Evolutionary conservation across 35 echinoderm and acorn worm species (phyloP).

Genomic region (Strongylocentrotus purpuratus): DNA sequence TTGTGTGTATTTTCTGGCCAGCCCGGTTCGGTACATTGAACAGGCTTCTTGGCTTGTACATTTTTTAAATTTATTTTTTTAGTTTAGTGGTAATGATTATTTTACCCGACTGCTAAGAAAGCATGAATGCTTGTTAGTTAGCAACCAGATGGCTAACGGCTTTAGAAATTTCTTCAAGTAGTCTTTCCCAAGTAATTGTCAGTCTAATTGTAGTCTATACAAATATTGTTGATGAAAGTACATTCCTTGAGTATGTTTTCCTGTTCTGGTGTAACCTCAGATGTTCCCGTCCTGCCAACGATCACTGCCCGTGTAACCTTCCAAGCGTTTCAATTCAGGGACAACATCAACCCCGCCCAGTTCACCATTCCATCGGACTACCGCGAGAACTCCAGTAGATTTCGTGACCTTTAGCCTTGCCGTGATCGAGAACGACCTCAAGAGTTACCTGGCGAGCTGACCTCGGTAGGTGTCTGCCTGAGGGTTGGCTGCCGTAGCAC

Average conservation of each 20-base stretch:
- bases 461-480: neutral
- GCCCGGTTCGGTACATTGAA: too few relatives aligned
- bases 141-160: too few relatives aligned
- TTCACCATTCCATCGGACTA: slow-evolving; percentile 86
- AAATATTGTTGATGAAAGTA: too few relatives aligned
- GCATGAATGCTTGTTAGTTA: too few relatives aligned
- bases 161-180: too few relatives aligned
- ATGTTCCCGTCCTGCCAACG: slow-evolving; percentile 95
- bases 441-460: slow-evolving; percentile 49
- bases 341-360: slow-evolving; percentile 70
- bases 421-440: slow-evolving; percentile 49
- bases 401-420: slow-evolving; percentile 75
- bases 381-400: slow-evolving; percentile 67
- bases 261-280: slow-evolving; percentile 52
- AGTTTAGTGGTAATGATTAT: too few relatives aligned
- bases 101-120: too few relatives aligned
- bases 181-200: too few relatives aligned
- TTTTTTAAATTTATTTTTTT: too few relatives aligned
- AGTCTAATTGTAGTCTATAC: too few relatives aligned
- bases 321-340: slow-evolving; percentile 92
- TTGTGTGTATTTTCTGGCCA: too few relatives aligned
- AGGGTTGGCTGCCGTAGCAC: neutral
- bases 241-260: neutral
- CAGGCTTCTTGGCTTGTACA: too few relatives aligned
- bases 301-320: slow-evolving; percentile 95